Evolutionary conservation across 2,113 vertebrate genomes (phyloP), one percentile per base, ranked within the genome.

Genomic region (Ellobius talpinus): DNA sequence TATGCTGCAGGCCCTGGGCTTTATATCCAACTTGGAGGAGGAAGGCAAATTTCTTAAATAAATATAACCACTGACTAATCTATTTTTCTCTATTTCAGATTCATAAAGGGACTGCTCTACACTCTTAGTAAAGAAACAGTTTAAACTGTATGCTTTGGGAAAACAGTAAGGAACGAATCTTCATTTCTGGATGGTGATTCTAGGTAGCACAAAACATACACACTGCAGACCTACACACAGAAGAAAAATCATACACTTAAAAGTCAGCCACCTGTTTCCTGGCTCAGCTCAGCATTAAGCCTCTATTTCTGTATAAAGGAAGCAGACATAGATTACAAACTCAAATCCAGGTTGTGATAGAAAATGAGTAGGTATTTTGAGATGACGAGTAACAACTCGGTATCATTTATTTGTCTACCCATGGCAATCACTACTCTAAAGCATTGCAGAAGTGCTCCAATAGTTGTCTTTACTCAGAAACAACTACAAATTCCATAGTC

Each of bases 81-180:
- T 81, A 87, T 9, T 24, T 36, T 87, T 77, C 33, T n/a, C 26
- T 73, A 89, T 42, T 95, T 89, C 52, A 89, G 29, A 73, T 73
- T 87, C 85, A 95, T 47, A 95, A 96, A 89, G 88, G 61, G 65
- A 86, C 65, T 89, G 63, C 47, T 93, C 76, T 85, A 73, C 11
- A 86, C 55, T 88, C 88, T 86, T 78, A 89, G 70, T 82, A 94
- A 92, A 91, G 17, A 87, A 95, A 81, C 47, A 79, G 36, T 92
- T 93, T 92, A 85, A 85, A 74, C 12, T 88, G 29, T 58, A 89
- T 76, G 42, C 65, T 21, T 2, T 68, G 26, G n/a, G 42, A 24
- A 79, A 79, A 61, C 36, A 87, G 45, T 63, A 76, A 82, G 55
- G 42, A 66, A 66, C 31, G 55, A 96, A 42, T 68, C 47, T 66